Evolutionary conservation across 2,888 invertebrate genomes (phyloP), one percentile per base, ranked within the genome.

Genomic region (Smittia aterrima): DNA sequence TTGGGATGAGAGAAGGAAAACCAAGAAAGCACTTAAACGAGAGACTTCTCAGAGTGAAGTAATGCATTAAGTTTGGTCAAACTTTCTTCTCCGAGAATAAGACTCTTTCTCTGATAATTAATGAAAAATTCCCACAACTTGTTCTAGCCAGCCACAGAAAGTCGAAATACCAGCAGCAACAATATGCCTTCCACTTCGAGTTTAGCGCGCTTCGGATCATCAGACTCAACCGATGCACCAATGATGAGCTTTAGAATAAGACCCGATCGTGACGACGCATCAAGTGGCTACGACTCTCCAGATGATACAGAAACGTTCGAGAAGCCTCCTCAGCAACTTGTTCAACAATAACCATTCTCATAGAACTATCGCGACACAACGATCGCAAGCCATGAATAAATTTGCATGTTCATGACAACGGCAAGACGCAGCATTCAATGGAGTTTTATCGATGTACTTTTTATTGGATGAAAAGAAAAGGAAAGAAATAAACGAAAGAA

Each of bases 241-340:
- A 22, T 53, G 54, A 40, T 62, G 25, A 72, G 40, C 18, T 62
- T 25, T 40, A 54, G 40, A 53, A 62, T 62, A 38, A 54, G 54
- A 64, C 70, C 70, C 73, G 79, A 77, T 75, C 79, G 83, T 32
- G 91, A 91, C 79, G 92, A 91, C 81, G 89, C 90, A 24, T 90
- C 90, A 79, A 91, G 90, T 81, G 92, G 92, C 1, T 92, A 92
- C 84, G 91, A 91, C 78, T 91, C 91, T 82, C 91, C 92, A 27
- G 90, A 90, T 81, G 90, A 90, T 82, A 89, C 89, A 13, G 88
- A 89, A 78, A 20, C 68, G 40, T 85, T 85, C 78, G 86, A 86
- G 75, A 78, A 81, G 74, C 78, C 86, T 83, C 68, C 38, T 18
- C 54, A 53, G n/a, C 58, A 58, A 16, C 25, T 64, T 64, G 64